These are phyloP conservation scores for Drosophila biarmipes DNA, from an alignment of 1,140 invertebrate species.

Conservation along the genomic window DNA sequence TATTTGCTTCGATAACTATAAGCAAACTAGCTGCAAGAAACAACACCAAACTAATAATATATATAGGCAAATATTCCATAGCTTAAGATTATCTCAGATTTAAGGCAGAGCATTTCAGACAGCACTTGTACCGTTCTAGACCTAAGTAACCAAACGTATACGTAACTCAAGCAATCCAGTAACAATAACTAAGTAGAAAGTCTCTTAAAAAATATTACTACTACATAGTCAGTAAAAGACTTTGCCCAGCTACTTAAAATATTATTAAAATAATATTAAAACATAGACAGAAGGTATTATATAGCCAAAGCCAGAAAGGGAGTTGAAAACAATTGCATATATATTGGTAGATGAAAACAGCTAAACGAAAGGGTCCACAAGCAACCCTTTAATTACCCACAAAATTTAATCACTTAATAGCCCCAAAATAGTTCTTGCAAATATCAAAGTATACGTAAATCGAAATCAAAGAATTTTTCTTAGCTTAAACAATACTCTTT, in stretches of 20 bases:
- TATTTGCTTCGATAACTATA: slow-evolving; percentile 5
- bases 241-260: slow-evolving; percentile 13
- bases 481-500: slow-evolving; percentile 14
- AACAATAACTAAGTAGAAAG: slow-evolving; percentile 26
- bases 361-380: slow-evolving; percentile 37
- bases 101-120: slow-evolving; percentile 76
- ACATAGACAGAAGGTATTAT: slow-evolving; percentile 2
- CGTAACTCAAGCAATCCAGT: slow-evolving; percentile 38
- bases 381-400: slow-evolving; percentile 13
- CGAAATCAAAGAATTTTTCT: slow-evolving; percentile 65
- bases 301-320: slow-evolving; percentile 18
- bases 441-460: slow-evolving; percentile 70
- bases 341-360: slow-evolving; percentile 23
- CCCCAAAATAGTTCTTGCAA: slow-evolving; percentile 5
- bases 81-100: slow-evolving; percentile 30
- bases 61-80: slow-evolving; percentile 13
- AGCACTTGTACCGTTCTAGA: slow-evolving; percentile 73
- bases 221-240: neutral
- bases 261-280: neutral
- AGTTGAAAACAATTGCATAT: slow-evolving; percentile 27
- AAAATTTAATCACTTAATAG: slow-evolving; percentile 16
- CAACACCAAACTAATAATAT: slow-evolving; percentile 52
- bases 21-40: slow-evolving; percentile 47
- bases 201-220: neutral
- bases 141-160: slow-evolving; percentile 45